These are phyloP conservation scores for Drosophila lacteicornis DNA, from an alignment of 1,140 invertebrate genomes.

Conservation along the genomic window DNA sequence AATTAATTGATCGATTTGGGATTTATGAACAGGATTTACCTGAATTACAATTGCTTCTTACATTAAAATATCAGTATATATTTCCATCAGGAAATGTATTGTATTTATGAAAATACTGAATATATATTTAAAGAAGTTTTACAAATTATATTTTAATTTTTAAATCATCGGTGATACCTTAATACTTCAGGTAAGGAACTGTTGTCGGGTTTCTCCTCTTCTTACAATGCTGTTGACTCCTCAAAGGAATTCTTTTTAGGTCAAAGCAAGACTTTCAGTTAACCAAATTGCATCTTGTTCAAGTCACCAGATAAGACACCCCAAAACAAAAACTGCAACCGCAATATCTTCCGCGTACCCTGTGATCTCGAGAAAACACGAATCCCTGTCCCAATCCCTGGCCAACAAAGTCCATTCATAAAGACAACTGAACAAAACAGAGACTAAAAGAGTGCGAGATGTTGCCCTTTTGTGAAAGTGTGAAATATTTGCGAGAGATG, in stretches of 20 bases:
- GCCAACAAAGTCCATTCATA: conserved; percentile 40
- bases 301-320: conserved; percentile 31
- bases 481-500: conserved; percentile 75
- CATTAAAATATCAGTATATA: too few relatives aligned
- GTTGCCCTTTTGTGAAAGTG: conserved; percentile 70
- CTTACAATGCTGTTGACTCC: neutral
- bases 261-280: conserved; percentile 27
- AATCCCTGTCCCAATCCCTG: neutral
- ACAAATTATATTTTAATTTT: too few relatives aligned
- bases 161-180: too few relatives aligned
- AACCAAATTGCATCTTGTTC: conserved; percentile 40
- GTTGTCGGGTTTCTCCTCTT: neutral
- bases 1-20: neutral
- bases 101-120: too few relatives aligned
- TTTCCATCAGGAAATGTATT: too few relatives aligned
- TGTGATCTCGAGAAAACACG: conserved; percentile 24
- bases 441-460: neutral
- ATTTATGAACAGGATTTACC: too few relatives aligned
- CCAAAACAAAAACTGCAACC: conserved; percentile 16
- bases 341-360: conserved; percentile 19
- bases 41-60: too few relatives aligned
- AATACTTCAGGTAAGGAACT: neutral
- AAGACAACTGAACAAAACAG: conserved; percentile 12
- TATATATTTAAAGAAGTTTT: too few relatives aligned
- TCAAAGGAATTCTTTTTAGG: conserved; percentile 20